A percentile compares a stretch with the other conserved stretches of the same genome.
Conservation (phyloP, 2,113 vertebrate genomes). For the Dipodomys merriami region DNA sequence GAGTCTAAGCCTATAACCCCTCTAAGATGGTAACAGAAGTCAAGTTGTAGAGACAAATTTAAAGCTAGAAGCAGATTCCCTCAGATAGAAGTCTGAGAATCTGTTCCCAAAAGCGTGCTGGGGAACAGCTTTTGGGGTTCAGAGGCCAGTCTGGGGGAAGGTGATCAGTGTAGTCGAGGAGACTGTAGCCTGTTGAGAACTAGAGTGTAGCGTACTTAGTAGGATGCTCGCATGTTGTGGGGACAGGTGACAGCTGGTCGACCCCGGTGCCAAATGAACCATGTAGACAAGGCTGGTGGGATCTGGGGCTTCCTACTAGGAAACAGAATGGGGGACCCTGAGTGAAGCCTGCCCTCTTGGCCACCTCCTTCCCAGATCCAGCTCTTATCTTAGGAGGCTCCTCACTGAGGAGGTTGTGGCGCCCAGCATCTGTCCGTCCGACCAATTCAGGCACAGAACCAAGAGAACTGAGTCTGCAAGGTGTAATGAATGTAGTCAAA, state of each 20-base stretch:
- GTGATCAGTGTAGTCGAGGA: neutral
- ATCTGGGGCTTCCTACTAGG: constrained; percentile 13
- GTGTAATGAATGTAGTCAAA: neutral
- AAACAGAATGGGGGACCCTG: neutral
- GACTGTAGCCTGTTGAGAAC: neutral
- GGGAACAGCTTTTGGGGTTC: constrained; percentile 26
- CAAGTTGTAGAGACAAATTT: constrained; percentile 53
- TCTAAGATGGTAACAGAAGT: constrained; percentile 56
- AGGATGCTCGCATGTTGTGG: constrained; percentile 67
- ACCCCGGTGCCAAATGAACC: constrained; percentile 28
- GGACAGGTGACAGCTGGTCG: constrained; percentile 35
- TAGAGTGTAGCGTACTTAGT: constrained; percentile 53
- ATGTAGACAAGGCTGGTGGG: constrained; percentile 22
- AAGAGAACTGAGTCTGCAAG: neutral
- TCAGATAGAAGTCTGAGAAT: constrained; percentile 23
- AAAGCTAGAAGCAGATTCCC: constrained; percentile 56
- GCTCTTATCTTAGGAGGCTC: neutral
- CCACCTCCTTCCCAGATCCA: neutral
- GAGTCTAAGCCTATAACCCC: neutral
- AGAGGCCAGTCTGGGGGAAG: neutral
- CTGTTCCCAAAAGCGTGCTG: constrained; percentile 5
- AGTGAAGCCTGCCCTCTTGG: neutral
- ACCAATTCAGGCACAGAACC: neutral
- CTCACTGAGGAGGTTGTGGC: neutral
- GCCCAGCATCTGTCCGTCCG: neutral